A percentile compares a stretch with the other conserved stretches of the same genome.
phyloP scores from a whole-genome alignment of 2,888 invertebrate species.

The Tetrapedia diversipes region DNA sequence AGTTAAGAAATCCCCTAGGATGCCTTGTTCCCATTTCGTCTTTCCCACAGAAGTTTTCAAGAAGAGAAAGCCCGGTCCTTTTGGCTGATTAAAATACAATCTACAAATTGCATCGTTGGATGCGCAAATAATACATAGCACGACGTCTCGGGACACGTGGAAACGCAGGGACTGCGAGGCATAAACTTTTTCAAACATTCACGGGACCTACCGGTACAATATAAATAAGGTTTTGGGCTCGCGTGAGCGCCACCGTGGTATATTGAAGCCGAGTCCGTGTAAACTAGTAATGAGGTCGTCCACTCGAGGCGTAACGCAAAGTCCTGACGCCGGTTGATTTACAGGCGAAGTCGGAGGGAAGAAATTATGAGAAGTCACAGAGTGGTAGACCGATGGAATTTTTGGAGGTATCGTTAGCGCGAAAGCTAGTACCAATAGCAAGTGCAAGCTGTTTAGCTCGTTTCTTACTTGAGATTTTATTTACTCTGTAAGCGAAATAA shows the following conservation, averaged over 20 bases:
- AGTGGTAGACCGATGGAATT: neutral
- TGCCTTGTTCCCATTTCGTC: neutral
- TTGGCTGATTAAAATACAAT: slow-evolving; percentile 35
- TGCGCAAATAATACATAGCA: slow-evolving; percentile 30
- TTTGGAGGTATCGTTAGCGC: neutral
- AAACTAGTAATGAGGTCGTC: slow-evolving; percentile 57
- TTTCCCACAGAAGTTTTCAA: neutral
- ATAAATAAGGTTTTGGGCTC: slow-evolving; percentile 56
- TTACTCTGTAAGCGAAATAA: no score
- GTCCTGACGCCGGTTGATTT: slow-evolving; percentile 43
- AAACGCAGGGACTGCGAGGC: slow-evolving; percentile 54
- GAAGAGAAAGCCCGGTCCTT: no score
- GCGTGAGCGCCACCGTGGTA: slow-evolving; percentile 28
- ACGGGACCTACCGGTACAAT: slow-evolving; percentile 55
- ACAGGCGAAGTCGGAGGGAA: slow-evolving; percentile 16
- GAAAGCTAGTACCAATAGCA: neutral
- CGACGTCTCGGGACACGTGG: slow-evolving; percentile 32
- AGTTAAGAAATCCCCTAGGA: neutral
- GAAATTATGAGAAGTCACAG: slow-evolving; percentile 11
- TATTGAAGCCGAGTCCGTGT: slow-evolving; percentile 30
- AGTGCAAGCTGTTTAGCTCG: no score
- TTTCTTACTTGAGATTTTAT: no score
- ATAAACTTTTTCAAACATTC: slow-evolving; percentile 68
- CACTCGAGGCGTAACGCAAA: slow-evolving; percentile 53
- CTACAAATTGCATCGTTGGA: slow-evolving; percentile 24